phyloP scores from a whole-genome alignment of 2,797 vertebrate species.

The Nannoperca australis region DNA sequence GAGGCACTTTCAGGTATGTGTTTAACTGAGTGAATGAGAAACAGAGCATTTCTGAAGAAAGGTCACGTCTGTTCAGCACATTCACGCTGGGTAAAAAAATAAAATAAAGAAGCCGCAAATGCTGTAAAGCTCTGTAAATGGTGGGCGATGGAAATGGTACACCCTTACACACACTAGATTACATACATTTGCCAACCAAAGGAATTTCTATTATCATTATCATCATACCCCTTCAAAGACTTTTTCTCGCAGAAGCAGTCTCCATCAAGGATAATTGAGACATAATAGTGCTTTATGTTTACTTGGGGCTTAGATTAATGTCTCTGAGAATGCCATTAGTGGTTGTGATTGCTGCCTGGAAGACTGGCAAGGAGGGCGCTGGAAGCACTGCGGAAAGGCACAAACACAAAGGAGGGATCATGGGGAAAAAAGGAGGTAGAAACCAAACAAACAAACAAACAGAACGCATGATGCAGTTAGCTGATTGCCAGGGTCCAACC shows the following conservation, averaged over 20 bases:
- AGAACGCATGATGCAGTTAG: conserved; percentile 40
- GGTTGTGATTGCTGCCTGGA: conserved; percentile 59
- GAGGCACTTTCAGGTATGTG: conserved; percentile 32
- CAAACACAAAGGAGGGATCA: conserved; percentile 38
- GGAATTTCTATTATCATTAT: conserved; percentile 69
- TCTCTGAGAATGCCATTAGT: conserved; percentile 61
- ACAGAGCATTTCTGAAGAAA: conserved; percentile 29
- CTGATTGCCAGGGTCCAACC: conserved; percentile 33
- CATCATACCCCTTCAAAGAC: conserved; percentile 60
- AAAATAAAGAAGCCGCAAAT: conserved; percentile 17
- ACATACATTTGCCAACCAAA: conserved; percentile 67
- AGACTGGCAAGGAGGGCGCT: conserved; percentile 46
- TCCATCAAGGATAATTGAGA: conserved; percentile 65
- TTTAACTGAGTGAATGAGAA: conserved; percentile 34
- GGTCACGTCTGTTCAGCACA: conserved; percentile 43
- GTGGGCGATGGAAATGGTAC: conserved; percentile 41
- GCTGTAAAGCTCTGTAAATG: conserved; percentile 45
- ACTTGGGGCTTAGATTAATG: conserved; percentile 68
- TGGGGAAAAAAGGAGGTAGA: conserved; percentile 17
- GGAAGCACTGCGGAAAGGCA: conserved; percentile 35
- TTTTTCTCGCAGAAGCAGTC: conserved; percentile 46
- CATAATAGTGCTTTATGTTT: conserved; percentile 65
- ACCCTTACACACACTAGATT: conserved; percentile 33
- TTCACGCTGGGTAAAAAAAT: conserved; percentile 25
- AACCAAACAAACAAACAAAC: conserved; percentile 48